phyloP scores from a whole-genome alignment of 2,888 invertebrate genomes.

The Microctonus aethiopoides region DNA sequence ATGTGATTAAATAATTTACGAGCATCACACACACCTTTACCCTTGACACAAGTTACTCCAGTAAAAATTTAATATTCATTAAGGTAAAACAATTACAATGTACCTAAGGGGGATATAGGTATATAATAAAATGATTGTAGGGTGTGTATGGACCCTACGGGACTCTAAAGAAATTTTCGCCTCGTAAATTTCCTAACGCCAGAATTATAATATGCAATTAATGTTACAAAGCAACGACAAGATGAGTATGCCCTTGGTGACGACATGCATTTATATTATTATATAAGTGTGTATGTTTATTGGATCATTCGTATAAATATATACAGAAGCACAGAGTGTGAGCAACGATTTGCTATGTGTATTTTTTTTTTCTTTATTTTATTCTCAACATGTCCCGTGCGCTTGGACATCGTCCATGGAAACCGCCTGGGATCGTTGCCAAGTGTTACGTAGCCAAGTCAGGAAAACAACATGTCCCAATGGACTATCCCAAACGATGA shows the following conservation, averaged over 20 bases:
- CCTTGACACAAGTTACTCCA: conserved; percentile 7
- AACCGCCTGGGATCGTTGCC: conserved; percentile 27
- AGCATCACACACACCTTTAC: conserved; percentile 33
- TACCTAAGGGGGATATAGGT: neutral
- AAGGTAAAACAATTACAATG: conserved; percentile 52
- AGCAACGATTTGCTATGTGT: conserved; percentile 18
- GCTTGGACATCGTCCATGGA: conserved; percentile 21
- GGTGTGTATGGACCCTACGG: conserved; percentile 12
- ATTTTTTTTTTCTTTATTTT: conserved; percentile 6
- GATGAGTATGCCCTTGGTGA: neutral
- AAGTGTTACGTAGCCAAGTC: conserved; percentile 28
- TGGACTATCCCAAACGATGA: neutral
- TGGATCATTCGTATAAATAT: too few species aligned
- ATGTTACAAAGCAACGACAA: conserved; percentile 30
- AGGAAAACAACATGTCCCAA: conserved; percentile 23
- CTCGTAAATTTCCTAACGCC: conserved; percentile 53
- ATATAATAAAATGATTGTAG: conserved; percentile 32
- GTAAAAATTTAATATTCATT: conserved; percentile 51
- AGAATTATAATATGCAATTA: conserved; percentile 51
- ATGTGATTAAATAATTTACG: conserved; percentile 44
- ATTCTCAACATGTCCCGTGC: neutral
- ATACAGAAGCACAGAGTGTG: neutral
- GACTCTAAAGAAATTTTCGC: conserved; percentile 40
- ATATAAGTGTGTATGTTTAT: neutral
- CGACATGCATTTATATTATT: neutral